Percentiles rank a stretch among this genome's conserved stretches.
These are phyloP conservation scores for Arge pagana DNA, from an alignment of 2,888 invertebrate genomes.

Conservation along the genomic window DNA sequence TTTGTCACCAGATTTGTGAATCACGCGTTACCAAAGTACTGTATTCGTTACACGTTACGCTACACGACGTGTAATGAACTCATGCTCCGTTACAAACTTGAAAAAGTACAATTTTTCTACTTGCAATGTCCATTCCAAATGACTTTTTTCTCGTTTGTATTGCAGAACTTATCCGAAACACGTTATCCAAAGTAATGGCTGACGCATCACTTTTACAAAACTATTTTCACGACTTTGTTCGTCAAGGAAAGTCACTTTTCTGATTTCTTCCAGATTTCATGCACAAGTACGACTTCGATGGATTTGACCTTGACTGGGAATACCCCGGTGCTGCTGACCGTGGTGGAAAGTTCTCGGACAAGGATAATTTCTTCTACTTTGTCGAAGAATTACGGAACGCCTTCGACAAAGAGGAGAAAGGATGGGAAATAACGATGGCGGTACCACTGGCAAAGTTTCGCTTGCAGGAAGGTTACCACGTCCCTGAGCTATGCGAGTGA, in stretches of 20 bases:
- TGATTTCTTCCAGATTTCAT: slow-evolving; percentile 66
- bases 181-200: no score
- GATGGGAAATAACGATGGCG: slow-evolving; percentile 89
- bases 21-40: no score
- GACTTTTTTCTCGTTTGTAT: no score
- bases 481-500: slow-evolving; percentile 86
- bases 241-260: neutral
- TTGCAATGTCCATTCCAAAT: no score
- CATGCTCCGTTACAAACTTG: no score
- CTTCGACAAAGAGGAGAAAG: slow-evolving; percentile 73
- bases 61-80: no score
- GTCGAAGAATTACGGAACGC: slow-evolving; percentile 81
- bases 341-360: slow-evolving; percentile 82
- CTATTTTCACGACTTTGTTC: no score
- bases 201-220: no score
- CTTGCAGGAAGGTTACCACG: slow-evolving; percentile 87
- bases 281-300: slow-evolving; percentile 78
- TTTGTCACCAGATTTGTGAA: no score
- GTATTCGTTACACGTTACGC: no score
- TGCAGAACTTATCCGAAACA: no score
- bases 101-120: no score
- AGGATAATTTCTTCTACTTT: slow-evolving; percentile 79
- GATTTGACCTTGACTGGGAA: slow-evolving; percentile 89
- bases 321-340: slow-evolving; percentile 88
- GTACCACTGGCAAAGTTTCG: slow-evolving; percentile 87